Base-by-base conservation (phyloP, 2,113 vertebrate genomes). In the Macaca fascicularis region DNA sequence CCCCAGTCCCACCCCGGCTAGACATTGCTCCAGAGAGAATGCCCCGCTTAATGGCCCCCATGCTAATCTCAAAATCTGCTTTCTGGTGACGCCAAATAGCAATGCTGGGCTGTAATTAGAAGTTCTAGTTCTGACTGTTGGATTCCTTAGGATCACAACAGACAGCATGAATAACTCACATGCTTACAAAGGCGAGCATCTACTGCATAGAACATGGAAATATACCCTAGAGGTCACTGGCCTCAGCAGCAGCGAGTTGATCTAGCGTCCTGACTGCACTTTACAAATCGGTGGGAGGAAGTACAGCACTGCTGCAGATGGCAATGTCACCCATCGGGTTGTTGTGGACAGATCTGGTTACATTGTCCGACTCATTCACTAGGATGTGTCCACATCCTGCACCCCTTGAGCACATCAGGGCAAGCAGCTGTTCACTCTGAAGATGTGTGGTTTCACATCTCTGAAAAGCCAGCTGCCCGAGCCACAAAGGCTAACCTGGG, bases 291-390 rank as follows among this genome's bases (percentile, higher is more conserved):
- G 12, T 27, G 14, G 12, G 55, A 38, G 12, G 25, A 25, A 27
- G 32, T 6, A 57, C 17, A 55, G 23, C 55, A 9, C 32, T 43
- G 22, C 13, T 82, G 17, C 22, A 69, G 14, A 70, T 32, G n/a
- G 13, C 22, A 14, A 45, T 22, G 13, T 32, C 12, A 5, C 13
- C 10, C 13, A 5, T 69, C 6, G 9, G 1, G 0, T 2, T 19
- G 40, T n/a, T 22, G 57, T 48, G n/a, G 32, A 48, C 8, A 19
- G 45, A 25, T 48, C 38, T 5, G 7, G 45, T 35, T 64, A 43
- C 10, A 1, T 14, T 2, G 0, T 23, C 13, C 4, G 22, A 30
- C 6, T 88, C 12, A 3, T 9, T 57, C 5, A 3, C 16, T 27
- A 10, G 2, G 6, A 23, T 25, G 11, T 9, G 12, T 32, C 50